Evolutionary conservation across 2,888 invertebrate species (phyloP).

Genomic region (Melinopterus prodromus): DNA sequence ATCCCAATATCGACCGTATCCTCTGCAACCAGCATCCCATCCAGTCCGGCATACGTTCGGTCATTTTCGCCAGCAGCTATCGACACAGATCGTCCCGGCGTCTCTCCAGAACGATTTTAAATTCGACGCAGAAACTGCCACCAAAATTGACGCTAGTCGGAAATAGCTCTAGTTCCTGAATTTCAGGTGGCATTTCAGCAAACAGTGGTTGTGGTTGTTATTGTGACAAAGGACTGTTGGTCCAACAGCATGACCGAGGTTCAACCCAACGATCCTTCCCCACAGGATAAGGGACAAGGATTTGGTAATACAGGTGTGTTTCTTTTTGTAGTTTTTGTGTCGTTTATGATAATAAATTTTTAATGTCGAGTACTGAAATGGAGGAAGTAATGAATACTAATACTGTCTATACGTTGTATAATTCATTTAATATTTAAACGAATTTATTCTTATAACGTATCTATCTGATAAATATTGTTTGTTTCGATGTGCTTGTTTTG

Average conservation of each 20-base stretch:
- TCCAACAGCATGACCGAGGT: neutral
- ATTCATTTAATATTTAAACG: too few relatives aligned
- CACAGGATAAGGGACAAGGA: neutral
- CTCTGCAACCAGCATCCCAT: neutral
- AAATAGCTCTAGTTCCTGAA: neutral
- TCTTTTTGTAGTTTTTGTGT: neutral
- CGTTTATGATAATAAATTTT: too few relatives aligned
- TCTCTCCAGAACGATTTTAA: neutral
- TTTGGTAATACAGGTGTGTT: neutral
- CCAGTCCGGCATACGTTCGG: neutral
- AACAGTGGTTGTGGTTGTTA: neutral
- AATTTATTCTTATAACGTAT: too few relatives aligned
- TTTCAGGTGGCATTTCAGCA: neutral
- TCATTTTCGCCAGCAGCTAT: neutral
- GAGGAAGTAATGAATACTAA: too few relatives aligned
- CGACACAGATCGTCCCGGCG: neutral
- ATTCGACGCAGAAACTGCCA: neutral
- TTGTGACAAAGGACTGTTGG: neutral
- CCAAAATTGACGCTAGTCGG: neutral
- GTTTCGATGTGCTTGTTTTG: too few relatives aligned
- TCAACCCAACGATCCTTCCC: neutral
- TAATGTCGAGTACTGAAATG: too few relatives aligned
- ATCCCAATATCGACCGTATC: neutral
- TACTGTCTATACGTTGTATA: too few relatives aligned
- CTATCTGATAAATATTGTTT: too few relatives aligned